A percentile compares a stretch with the other conserved stretches of the same genome.
phyloP scores from a whole-genome alignment of 2,888 invertebrate species.

The Lamellibrachia satsuma region DNA sequence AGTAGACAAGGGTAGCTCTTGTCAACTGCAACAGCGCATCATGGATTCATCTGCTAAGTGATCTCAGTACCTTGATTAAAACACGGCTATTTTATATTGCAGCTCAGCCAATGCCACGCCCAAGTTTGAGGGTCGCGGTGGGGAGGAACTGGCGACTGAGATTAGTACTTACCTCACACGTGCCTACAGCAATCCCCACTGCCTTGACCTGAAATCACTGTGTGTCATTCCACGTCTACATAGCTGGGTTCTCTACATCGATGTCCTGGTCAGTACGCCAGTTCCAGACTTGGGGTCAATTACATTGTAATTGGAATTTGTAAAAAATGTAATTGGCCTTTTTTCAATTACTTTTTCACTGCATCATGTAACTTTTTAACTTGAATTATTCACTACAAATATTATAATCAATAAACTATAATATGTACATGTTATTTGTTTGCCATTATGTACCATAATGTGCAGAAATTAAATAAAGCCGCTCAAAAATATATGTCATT shows the following conservation, averaged over 20 bases:
- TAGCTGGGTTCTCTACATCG: conserved; percentile 94
- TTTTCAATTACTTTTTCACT: too few species aligned
- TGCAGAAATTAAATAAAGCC: too few species aligned
- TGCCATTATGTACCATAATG: too few species aligned
- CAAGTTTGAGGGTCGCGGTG: conserved; percentile 95
- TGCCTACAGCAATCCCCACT: conserved; percentile 81
- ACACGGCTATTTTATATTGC: conserved; percentile 29
- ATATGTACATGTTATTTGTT: too few species aligned
- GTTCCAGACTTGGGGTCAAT: too few species aligned
- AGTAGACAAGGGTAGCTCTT: too few species aligned
- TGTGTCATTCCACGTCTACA: conserved; percentile 86
- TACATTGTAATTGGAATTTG: too few species aligned
- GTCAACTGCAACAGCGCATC: too few species aligned
- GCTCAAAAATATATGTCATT: too few species aligned
- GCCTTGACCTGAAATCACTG: conserved; percentile 80
- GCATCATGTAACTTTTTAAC: too few species aligned
- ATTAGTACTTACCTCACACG: conserved; percentile 81
- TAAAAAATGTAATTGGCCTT: neutral
- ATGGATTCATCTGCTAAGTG: neutral
- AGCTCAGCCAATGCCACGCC: conserved; percentile 98
- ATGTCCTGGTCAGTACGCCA: conserved; percentile 78
- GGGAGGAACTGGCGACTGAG: conserved; percentile 86
- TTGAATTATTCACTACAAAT: too few species aligned
- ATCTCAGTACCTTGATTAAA: neutral
- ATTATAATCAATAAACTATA: too few species aligned